Evolutionary conservation across 1,140 invertebrate genomes (phyloP).

Genomic region (Drosophila orena): DNA sequence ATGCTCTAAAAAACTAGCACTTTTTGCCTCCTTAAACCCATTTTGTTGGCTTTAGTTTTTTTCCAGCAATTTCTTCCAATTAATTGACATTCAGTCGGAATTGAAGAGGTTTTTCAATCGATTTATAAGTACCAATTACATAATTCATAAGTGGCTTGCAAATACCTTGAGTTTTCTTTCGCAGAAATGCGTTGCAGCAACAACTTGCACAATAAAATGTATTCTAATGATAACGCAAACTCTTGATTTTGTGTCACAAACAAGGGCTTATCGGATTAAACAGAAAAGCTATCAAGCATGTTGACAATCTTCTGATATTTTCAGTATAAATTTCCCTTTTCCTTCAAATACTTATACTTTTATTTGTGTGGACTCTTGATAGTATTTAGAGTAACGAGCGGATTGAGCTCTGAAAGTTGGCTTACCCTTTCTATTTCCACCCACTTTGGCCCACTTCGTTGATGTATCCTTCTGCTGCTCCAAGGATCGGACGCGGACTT

Average conservation of each 20-base stretch:
- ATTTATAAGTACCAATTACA: not conserved
- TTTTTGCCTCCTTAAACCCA: no score
- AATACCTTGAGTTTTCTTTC: not conserved
- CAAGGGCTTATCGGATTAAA: not conserved
- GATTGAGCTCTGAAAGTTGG: slow-evolving; percentile 1
- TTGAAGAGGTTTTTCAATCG: not conserved
- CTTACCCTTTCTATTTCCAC: slow-evolving; percentile 15
- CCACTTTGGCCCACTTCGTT: slow-evolving; percentile 6
- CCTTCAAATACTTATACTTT: not conserved
- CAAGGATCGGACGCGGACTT: not conserved
- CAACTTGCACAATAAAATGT: not conserved
- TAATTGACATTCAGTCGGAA: no score
- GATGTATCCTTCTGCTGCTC: slow-evolving; percentile 19
- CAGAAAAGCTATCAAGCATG: not conserved
- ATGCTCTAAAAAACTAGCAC: not conserved
- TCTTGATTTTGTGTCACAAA: not conserved
- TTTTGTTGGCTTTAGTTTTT: no score
- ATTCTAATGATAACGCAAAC: not conserved
- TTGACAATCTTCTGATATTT: not conserved
- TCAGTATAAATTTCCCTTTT: not conserved
- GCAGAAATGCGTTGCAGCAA: no score
- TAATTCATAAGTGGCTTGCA: not conserved
- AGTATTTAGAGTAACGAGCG: slow-evolving; percentile 14
- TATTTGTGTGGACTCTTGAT: not conserved
- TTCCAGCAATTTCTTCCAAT: no score